Conservation (phyloP, 2,888 invertebrate species). For the Neoaliturus tenellus region DNA sequence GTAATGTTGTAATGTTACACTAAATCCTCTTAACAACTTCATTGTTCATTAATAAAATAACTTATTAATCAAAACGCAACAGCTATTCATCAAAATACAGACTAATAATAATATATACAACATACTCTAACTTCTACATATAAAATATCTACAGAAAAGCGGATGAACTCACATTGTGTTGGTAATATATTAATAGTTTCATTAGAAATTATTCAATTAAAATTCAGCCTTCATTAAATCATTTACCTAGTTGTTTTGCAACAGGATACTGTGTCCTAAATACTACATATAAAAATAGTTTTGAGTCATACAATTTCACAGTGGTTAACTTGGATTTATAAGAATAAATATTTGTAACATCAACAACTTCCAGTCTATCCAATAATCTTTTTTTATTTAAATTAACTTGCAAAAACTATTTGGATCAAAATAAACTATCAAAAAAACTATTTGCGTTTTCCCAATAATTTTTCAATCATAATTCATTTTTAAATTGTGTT, state of each 20-base stretch:
- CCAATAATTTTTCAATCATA: no score
- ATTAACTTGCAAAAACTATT: no score
- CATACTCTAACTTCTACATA: not conserved
- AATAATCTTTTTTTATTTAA: no score
- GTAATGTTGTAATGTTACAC: not conserved
- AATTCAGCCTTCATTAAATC: constrained; percentile 5
- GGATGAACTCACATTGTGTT: not conserved
- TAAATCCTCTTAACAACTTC: not conserved
- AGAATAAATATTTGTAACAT: no score
- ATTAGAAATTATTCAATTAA: not conserved
- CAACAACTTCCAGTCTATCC: no score
- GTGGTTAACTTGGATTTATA: no score
- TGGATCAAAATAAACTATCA: no score
- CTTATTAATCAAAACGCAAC: not conserved
- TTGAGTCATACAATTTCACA: no score
- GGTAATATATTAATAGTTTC: not conserved
- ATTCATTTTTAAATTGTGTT: no score
- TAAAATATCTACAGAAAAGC: not conserved
- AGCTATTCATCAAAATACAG: not conserved
- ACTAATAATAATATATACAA: not conserved
- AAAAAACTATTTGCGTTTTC: no score
- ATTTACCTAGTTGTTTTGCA: not conserved
- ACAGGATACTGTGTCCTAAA: not conserved
- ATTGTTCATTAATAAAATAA: not conserved
- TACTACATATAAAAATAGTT: not conserved